Percentiles rank a stretch among this genome's conserved stretches.
Conservation (phyloP, 2,888 invertebrate species). For the Ferrisia virgata region DNA sequence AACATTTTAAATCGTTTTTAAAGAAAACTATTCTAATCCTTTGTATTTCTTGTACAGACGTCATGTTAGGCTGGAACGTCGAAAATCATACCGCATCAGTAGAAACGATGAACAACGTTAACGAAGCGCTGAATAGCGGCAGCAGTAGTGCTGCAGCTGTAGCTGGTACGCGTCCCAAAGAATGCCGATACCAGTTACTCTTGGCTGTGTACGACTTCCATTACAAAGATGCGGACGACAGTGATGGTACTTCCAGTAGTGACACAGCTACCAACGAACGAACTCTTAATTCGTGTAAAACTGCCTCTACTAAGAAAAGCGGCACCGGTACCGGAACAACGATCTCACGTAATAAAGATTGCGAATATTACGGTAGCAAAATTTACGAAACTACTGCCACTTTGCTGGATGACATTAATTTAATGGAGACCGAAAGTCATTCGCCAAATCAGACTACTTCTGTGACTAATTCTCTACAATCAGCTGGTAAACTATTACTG, state of each 20-base stretch:
- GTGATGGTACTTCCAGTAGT: constrained; percentile 43
- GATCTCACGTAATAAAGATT: constrained; percentile 51
- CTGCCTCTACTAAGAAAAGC: constrained; percentile 52
- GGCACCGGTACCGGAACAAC: constrained; percentile 58
- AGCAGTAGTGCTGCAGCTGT: neutral
- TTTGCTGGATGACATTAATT: constrained; percentile 34
- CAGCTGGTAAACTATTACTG: neutral
- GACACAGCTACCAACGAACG: constrained; percentile 46
- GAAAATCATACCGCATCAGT: constrained; percentile 3
- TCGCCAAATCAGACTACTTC: constrained; percentile 39
- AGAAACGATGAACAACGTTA: constrained; percentile 37
- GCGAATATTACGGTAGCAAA: constrained; percentile 37
- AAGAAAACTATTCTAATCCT: no score
- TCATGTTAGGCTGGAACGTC: constrained; percentile 24
- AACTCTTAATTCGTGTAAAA: constrained; percentile 39
- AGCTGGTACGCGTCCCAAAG: neutral
- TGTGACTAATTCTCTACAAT: constrained; percentile 34
- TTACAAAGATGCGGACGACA: constrained; percentile 54
- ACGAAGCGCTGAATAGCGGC: constrained; percentile 21
- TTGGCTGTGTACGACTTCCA: constrained; percentile 69
- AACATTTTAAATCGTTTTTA: no score
- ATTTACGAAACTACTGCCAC: constrained; percentile 39
- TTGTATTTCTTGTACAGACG: neutral
- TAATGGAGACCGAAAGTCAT: constrained; percentile 41
- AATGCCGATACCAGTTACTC: constrained; percentile 53